Evolutionary conservation across 2,888 invertebrate genomes (phyloP).

Genomic region (Formica aserva): DNA sequence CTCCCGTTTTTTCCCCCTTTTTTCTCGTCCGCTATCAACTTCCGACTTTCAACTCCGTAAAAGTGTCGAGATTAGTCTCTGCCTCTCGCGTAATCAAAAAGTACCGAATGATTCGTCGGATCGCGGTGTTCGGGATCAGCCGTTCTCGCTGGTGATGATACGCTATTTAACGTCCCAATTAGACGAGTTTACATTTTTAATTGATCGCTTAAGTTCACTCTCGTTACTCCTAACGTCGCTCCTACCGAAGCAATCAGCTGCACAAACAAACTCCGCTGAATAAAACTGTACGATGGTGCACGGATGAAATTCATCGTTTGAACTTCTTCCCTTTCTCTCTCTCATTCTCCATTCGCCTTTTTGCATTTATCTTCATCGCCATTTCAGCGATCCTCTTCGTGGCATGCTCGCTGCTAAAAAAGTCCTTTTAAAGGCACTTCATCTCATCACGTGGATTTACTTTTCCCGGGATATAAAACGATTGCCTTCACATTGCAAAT

Average conservation of each 20-base stretch:
- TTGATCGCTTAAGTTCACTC: slow-evolving; percentile 69
- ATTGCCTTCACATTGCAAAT: slow-evolving; percentile 7
- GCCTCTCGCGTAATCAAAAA: slow-evolving; percentile 56
- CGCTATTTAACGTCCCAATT: slow-evolving; percentile 71
- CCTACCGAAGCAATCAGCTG: slow-evolving; percentile 71
- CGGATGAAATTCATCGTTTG: slow-evolving; percentile 53
- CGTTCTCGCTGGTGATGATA: slow-evolving; percentile 58
- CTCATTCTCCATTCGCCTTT: neutral
- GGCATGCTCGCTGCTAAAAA: slow-evolving; percentile 27
- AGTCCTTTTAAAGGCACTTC: slow-evolving; percentile 6
- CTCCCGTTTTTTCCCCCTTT: slow-evolving; percentile 16
- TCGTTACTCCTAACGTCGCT: slow-evolving; percentile 33
- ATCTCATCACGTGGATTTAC: slow-evolving; percentile 18
- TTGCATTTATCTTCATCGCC: slow-evolving; percentile 6
- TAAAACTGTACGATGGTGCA: slow-evolving; percentile 58
- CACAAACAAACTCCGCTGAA: slow-evolving; percentile 68
- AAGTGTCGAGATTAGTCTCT: slow-evolving; percentile 48
- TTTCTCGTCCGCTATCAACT: slow-evolving; percentile 27
- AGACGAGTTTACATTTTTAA: slow-evolving; percentile 75
- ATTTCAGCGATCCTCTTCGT: slow-evolving; percentile 17
- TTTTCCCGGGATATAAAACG: slow-evolving; percentile 15
- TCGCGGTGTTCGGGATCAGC: neutral
- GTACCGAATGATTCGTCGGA: slow-evolving; percentile 36
- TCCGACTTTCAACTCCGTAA: slow-evolving; percentile 35
- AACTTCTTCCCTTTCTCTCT: slow-evolving; percentile 3